Base-by-base conservation (phyloP, 2,888 invertebrate genomes). In the Halictus quadricinctus region DNA sequence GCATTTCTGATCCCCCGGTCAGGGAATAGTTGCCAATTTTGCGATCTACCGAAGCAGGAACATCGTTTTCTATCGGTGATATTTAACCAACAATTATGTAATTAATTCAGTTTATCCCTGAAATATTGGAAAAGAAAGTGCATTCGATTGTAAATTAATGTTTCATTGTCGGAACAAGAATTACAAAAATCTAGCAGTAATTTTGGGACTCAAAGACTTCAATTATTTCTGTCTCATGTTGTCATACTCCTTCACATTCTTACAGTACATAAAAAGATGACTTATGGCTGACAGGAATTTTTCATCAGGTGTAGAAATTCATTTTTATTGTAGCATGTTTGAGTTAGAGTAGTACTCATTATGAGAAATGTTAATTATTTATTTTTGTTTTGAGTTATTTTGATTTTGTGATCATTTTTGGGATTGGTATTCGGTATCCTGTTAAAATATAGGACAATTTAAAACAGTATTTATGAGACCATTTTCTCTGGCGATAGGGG, bases 401-500 rank as follows among this genome's bases (percentile, higher is more conserved):
- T 46, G 46, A 46, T 46, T 46, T 46, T 46, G 10, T 46, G 12
- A 12, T 46, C 2, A 12, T 46, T 46, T 46, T 2, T 10, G 46
- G 46, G n/a, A 10, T 21, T 54, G 3, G 10, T n/a, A 54, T 54
- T n/a, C 54, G n/a, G n/a, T n/a, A 10, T 54, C 54, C 3, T 4
- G n/a, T 54, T n/a, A 10, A 60, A 25, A 25, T 7, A 29, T 25
- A 6, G 36, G 18, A 66, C 10, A 41, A 36, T 69, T 1, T 1
- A 5, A 69, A 36, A 69, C 1, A 21, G 10, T 36, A 43, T n/a
- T 43, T n/a, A 70, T 3, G 12, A 12, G 21, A 43, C 7, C 2
- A 43, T 58, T 66, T 64, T 66, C 29, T 79, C n/a, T 25, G 5
- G 18, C 10, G 2, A 58, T 88, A 94, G 94, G 72, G 94, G 93